These are phyloP conservation scores for Ranitomeya variabilis DNA, from an alignment of 2,113 vertebrate species.

Conservation along the genomic window DNA sequence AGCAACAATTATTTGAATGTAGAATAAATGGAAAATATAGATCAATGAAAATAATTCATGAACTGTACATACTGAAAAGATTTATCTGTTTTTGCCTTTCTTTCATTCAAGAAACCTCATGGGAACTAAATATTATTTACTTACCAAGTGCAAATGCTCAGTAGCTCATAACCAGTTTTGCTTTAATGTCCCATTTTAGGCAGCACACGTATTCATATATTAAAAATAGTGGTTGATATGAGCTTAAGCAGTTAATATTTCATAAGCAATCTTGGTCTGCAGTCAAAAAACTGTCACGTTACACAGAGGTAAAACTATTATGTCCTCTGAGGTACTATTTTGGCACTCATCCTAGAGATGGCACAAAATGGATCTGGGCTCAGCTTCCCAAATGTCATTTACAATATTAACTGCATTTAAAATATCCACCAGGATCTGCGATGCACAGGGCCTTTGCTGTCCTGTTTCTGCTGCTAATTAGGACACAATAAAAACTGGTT, in stretches of 20 bases:
- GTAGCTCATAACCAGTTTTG: not conserved
- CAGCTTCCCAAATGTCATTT: constrained; percentile 14
- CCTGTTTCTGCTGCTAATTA: not conserved
- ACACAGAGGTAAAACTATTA: constrained; percentile 6
- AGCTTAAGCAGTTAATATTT: not conserved
- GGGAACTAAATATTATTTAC: not conserved
- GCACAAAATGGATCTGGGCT: not conserved
- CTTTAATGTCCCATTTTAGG: constrained; percentile 1
- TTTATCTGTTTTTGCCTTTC: not conserved
- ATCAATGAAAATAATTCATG: not conserved
- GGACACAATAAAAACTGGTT: not conserved
- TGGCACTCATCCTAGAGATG: not conserved
- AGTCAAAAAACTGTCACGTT: not conserved
- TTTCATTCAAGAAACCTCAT: not conserved
- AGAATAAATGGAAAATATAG: not conserved
- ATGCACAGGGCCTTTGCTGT: not conserved
- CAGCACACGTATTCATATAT: not conserved
- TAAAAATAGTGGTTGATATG: not conserved
- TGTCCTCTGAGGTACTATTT: not conserved
- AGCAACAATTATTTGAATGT: not conserved
- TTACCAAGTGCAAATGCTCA: not conserved
- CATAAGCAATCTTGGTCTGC: constrained; percentile 12
- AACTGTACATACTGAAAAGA: not conserved
- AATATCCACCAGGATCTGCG: not conserved
- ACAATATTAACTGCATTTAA: constrained; percentile 16